phyloP scores from a whole-genome alignment of 2,797 vertebrate species.

The Carcharodon carcharias region DNA sequence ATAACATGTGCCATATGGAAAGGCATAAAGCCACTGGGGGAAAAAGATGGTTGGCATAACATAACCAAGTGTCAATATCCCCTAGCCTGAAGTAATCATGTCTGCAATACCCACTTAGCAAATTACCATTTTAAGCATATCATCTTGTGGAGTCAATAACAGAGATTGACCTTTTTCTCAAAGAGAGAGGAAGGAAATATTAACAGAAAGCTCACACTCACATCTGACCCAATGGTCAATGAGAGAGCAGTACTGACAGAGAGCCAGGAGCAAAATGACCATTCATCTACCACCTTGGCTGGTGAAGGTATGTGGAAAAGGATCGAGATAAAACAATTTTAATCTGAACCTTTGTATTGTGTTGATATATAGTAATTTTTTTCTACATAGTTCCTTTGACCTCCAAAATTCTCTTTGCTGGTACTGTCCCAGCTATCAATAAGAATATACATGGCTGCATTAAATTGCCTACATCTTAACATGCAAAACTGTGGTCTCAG shows the following conservation, averaged over 20 bases:
- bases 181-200: not conserved
- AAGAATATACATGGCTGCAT: not conserved
- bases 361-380: not conserved
- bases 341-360: not conserved
- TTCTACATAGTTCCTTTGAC: not conserved
- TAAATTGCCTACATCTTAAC: not conserved
- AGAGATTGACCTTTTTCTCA: not conserved
- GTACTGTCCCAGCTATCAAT: not conserved
- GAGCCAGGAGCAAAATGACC: not conserved
- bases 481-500: not conserved
- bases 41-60: not conserved
- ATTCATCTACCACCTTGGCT: not conserved
- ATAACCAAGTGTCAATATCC: not conserved
- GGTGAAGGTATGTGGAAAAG: not conserved
- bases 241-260: not conserved
- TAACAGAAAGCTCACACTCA: not conserved
- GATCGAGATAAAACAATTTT: not conserved
- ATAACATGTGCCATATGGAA: not conserved
- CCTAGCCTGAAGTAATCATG: not conserved
- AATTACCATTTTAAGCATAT: not conserved
- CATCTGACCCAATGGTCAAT: not conserved
- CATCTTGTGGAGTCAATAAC: not conserved
- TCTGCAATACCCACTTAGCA: not conserved
- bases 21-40: not conserved
- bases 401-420: not conserved